Conservation (phyloP, 2,797 vertebrate genomes). For the Spinus pinus region DNA sequence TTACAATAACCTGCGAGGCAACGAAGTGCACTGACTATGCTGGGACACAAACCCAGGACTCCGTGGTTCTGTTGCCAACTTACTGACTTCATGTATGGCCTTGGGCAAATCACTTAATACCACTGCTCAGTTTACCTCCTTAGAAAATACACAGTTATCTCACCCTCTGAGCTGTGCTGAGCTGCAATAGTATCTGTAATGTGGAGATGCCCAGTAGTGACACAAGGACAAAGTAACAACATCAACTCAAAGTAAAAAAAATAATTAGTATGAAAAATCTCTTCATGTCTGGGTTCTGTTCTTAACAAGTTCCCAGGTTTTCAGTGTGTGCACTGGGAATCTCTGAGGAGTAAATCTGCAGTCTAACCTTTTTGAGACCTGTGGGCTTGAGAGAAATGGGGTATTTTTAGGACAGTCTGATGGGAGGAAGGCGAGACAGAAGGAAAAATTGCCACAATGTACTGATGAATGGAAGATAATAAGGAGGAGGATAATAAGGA, state of each 20-base stretch:
- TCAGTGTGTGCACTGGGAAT: background rate
- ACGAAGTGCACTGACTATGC: background rate
- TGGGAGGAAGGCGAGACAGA: background rate
- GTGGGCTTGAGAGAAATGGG: background rate
- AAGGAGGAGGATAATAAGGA: background rate
- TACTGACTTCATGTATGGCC: background rate
- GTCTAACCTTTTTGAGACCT: background rate
- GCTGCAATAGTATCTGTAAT: background rate
- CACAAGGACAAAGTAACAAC: background rate
- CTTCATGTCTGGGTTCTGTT: background rate
- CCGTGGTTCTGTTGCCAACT: background rate
- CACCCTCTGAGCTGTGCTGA: background rate
- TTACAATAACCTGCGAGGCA: background rate
- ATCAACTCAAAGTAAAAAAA: background rate
- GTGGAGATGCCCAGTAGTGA: background rate
- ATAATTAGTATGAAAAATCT: background rate
- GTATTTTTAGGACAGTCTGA: background rate
- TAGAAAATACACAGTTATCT: background rate
- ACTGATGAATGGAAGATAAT: background rate
- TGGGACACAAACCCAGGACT: background rate
- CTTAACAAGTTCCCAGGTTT: background rate
- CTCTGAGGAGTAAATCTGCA: background rate
- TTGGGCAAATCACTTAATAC: background rate
- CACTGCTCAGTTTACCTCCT: background rate
- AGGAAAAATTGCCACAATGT: background rate